Percentiles rank a stretch among this genome's conserved stretches.
Conservation (phyloP, 2,888 invertebrate species). For the Stenodema calcarata region DNA sequence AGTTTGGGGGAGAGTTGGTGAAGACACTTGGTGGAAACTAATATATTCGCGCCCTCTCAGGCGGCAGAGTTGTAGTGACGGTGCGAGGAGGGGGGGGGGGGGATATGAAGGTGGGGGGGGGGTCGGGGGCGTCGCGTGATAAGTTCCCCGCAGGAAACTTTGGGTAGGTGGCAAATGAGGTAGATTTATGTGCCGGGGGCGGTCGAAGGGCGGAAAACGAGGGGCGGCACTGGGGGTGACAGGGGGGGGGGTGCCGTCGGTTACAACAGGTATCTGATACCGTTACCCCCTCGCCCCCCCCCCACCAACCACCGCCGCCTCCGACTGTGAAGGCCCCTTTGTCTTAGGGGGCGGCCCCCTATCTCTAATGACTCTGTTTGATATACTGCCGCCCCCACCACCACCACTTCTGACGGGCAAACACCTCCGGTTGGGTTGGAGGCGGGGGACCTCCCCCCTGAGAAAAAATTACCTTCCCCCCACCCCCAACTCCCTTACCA, state of each 20-base stretch:
- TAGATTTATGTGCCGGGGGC: conserved; percentile 33
- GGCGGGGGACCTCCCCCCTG: neutral
- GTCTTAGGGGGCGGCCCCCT: conserved; percentile 43
- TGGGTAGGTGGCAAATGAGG: conserved; percentile 50
- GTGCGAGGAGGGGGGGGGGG: neutral
- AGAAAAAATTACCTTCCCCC: conserved; percentile 29
- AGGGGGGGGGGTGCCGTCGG: conserved; percentile 15
- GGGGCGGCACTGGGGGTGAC: neutral
- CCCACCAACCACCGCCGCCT: neutral
- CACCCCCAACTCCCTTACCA: neutral
- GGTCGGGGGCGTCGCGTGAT: conserved; percentile 20
- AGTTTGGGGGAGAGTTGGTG: neutral
- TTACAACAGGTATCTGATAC: conserved; percentile 46
- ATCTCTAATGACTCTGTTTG: conserved; percentile 47
- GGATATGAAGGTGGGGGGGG: neutral
- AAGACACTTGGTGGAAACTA: conserved; percentile 13
- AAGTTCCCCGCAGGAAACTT: conserved; percentile 43
- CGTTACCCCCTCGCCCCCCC: neutral
- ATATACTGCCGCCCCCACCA: conserved; percentile 39
- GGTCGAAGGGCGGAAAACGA: too few species aligned
- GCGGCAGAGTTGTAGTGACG: neutral
- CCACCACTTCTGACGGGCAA: neutral
- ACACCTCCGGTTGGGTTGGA: neutral
- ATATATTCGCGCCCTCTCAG: conserved; percentile 26
- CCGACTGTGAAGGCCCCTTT: neutral